These are phyloP conservation scores for Scaptomyza hsui DNA, from an alignment of 1,140 invertebrate species.

Conservation along the genomic window DNA sequence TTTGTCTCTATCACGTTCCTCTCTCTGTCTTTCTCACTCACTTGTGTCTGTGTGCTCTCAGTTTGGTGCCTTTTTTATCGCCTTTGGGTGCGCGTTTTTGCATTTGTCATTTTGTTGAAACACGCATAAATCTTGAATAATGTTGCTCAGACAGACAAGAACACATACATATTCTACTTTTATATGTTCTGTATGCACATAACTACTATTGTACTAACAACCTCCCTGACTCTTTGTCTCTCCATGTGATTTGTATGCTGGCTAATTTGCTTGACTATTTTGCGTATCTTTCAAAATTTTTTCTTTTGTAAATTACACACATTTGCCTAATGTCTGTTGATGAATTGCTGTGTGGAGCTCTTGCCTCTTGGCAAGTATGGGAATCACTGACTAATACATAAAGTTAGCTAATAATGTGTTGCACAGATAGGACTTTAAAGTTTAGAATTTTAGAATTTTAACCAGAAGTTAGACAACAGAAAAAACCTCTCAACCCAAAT, in stretches of 20 bases:
- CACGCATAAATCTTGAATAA: conserved; percentile 77
- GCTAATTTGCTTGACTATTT: conserved; percentile 64
- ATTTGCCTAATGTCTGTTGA: conserved; percentile 65
- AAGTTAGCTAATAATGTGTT: neutral
- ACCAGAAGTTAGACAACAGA: too few relatives aligned
- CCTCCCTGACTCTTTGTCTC: conserved; percentile 3
- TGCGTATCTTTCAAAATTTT: conserved; percentile 24
- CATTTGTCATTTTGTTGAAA: conserved; percentile 66
- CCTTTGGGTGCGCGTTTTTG: conserved; percentile 44
- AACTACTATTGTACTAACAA: conserved; percentile 3
- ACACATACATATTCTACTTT: conserved; percentile 6
- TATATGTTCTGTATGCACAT: conserved; percentile 16
- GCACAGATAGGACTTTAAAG: neutral
- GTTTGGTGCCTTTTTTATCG: conserved; percentile 48
- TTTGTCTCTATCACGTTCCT: neutral
- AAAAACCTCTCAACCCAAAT: too few relatives aligned
- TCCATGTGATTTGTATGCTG: conserved; percentile 63
- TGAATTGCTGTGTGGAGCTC: conserved; percentile 39
- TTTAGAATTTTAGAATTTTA: too few relatives aligned
- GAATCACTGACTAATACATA: neutral
- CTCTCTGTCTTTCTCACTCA: neutral
- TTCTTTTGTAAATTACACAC: conserved; percentile 34
- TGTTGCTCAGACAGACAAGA: conserved; percentile 40
- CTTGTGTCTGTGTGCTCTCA: conserved; percentile 3
- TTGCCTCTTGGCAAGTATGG: conserved; percentile 35